Base-by-base conservation (phyloP, 2,113 vertebrate species). In the Mirza zaza region DNA sequence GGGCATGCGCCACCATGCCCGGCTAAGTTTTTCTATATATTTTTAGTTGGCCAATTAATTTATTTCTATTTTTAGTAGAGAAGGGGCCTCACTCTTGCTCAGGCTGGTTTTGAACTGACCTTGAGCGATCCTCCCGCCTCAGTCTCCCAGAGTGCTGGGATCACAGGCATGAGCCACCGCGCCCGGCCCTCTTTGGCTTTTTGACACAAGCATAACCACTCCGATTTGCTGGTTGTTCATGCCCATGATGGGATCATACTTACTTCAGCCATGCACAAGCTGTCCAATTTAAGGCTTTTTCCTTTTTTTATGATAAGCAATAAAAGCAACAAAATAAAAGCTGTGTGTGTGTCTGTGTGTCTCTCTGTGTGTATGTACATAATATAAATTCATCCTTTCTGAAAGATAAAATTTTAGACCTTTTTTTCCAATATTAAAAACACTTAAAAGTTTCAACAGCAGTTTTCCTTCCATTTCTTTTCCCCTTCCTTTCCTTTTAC, bases 281-380 rank as follows among this genome's bases (percentile, higher is more conserved):
- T 71, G 45, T 71, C 2, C 13, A n/a, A 7, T 36, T 79, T 73
- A 25, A 59, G 6, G 4, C 5, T 18, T 65, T 63, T 75, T 45
- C 50, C 50, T 23, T 71, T n/a, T 50, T 36, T 93, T 42, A 55
- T n/a, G 36, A 17, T 88, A 82, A 76, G 10, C 29, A n/a, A 76
- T 50, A 39, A 88, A 82, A 76, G 3, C 36, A 45, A 52, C 15
- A 34, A 45, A 68, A 61, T 77, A 45, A 32, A 87, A 83, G 10
- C 36, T 67, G 6, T 57, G 6, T 21, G 20, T 57, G 20, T 57
- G 20, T 57, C 21, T 52, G 9, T 68, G 48, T 55, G 9, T 18
- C 5, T 55, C 52, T 55, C 0, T 52, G 5, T 65, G 2, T 55
- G 18, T 21, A 0, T 52, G 0, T 52, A 34, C 36, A 13, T 29